phyloP scores from a whole-genome alignment of 1,140 invertebrate genomes.

The Pseudobourletiella spinata region DNA sequence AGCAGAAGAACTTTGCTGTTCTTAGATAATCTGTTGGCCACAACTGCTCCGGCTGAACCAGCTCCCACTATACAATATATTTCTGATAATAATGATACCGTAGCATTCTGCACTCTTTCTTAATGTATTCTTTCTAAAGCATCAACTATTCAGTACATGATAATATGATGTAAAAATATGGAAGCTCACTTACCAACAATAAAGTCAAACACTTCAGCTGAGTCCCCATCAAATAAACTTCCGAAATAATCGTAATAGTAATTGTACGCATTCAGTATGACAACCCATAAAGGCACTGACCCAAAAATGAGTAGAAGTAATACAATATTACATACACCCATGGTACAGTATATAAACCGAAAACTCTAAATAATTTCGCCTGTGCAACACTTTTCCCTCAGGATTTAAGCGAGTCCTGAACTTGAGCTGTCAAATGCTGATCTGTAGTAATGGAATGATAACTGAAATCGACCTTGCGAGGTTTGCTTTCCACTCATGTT shows the following conservation, averaged over 20 bases:
- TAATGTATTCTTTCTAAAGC: too few relatives aligned
- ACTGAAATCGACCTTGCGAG: background rate
- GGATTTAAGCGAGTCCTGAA: background rate
- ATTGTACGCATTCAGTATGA: background rate
- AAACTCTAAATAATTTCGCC: background rate
- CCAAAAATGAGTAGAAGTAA: background rate
- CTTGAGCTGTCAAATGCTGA: background rate
- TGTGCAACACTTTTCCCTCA: background rate
- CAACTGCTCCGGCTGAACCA: constrained; percentile 43
- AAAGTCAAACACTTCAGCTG: background rate
- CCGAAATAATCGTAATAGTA: background rate
- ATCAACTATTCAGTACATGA: too few relatives aligned
- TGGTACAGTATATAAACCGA: constrained; percentile 28
- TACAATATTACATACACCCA: constrained; percentile 38
- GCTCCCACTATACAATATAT: background rate
- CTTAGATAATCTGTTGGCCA: constrained; percentile 62
- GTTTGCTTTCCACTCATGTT: too few relatives aligned
- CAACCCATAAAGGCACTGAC: background rate
- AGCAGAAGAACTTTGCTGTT: constrained; percentile 57
- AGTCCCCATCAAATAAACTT: background rate
- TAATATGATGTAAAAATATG: too few relatives aligned
- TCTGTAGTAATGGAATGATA: background rate
- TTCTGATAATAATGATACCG: background rate
- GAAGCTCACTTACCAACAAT: background rate
- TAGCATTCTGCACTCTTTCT: background rate